Percentiles rank a stretch among this genome's conserved stretches.
phyloP scores from a whole-genome alignment of 2,888 invertebrate genomes.

The Salticus scenicus region DNA sequence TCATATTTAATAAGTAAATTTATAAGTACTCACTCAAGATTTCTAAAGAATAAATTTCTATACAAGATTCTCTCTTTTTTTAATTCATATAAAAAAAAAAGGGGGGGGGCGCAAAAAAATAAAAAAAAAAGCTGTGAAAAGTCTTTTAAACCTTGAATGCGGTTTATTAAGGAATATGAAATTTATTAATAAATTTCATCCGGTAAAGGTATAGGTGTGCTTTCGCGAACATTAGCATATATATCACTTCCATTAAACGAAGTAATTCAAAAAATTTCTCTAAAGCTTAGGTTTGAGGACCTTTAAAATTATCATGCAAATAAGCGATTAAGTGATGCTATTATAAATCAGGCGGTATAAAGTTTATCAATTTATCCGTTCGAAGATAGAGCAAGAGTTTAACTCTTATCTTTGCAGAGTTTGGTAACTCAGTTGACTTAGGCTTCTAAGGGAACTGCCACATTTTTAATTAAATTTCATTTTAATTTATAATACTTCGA shows the following conservation, averaged over 20 bases:
- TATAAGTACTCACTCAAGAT: no score
- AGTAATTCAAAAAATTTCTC: conserved; percentile 29
- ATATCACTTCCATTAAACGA: conserved; percentile 48
- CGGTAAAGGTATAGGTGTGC: not conserved
- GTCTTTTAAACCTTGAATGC: not conserved
- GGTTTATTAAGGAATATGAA: not conserved
- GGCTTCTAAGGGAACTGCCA: no score
- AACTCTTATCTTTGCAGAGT: not conserved
- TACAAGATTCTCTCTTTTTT: no score
- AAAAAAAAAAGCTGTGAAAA: no score
- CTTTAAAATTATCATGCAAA: conserved; percentile 31
- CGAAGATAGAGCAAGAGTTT: not conserved
- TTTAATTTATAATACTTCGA: no score
- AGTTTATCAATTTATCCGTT: conserved; percentile 2
- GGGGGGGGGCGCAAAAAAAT: no score
- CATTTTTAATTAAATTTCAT: no score
- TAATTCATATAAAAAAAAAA: no score
- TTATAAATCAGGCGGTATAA: conserved; percentile 11
- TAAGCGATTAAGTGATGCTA: conserved; percentile 38
- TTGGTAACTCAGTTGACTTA: no score
- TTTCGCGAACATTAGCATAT: conserved; percentile 52
- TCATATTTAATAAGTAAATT: no score
- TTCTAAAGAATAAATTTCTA: no score
- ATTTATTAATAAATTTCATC: conserved; percentile 6
- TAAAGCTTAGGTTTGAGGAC: conserved; percentile 19